Base-by-base conservation (phyloP, 2,888 invertebrate genomes). In the Acleris laterana region DNA sequence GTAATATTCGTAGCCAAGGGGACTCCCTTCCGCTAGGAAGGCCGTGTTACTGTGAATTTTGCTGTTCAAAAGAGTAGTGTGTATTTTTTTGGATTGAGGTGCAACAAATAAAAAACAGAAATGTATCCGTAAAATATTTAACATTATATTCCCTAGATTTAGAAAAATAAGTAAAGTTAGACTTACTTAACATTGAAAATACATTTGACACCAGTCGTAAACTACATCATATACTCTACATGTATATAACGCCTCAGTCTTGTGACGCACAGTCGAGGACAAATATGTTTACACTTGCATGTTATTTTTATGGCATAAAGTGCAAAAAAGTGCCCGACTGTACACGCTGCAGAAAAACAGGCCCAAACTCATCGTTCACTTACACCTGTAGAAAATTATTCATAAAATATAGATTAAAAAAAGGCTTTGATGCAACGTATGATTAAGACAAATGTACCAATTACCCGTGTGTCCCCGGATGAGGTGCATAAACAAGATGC, bases 181-280 rank as follows among this genome's bases (percentile, higher is more conserved):
- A 48, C 20, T 64, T n/a, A 42, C 70, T 72, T 70, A 73, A 72
- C 66, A 71, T 68, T 73, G 53, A 69, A 52, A 52, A 63, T 63
- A 68, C 62, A 63, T 44, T 58, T 61, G 19, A 55, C 60, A 55
- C 19, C 16, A 28, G 20, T 52, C 58, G 16, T 19, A 11, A 53
- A 44, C 53, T 60, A 55, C 44, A 60, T 44, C 20, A 53, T 44
- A 44, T 58, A 63, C 55, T 65, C 53, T 55, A 25, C 16, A 74
- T 73, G 70, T 62, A 76, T 77, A 77, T 77, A 79, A 78, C 83
- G 78, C 78, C 75, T 85, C 85, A 84, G 85, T 85, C 85, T 83
- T 84, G 72, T 74, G 71, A 71, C 73, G 38, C 55, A 49, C 32
- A 32, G 32, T 32, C 9, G 32, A 9, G 3, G 32, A 5, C 32